Percentiles rank a stretch among this genome's conserved stretches.
Conservation (phyloP, 2,797 vertebrate genomes). For the Picus viridis region DNA sequence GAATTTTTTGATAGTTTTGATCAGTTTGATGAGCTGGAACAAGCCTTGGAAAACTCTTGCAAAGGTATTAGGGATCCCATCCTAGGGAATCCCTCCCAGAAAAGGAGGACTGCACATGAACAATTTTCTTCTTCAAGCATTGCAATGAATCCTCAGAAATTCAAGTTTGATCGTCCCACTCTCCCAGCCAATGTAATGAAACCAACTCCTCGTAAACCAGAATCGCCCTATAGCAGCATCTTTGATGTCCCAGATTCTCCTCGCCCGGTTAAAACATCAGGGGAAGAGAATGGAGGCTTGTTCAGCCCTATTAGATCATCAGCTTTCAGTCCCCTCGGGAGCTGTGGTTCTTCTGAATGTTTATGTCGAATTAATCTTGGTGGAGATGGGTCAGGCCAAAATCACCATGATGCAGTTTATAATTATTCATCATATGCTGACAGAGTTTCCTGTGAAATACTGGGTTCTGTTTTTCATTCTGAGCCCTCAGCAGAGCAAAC, state of each 20-base stretch:
- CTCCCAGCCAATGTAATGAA: constrained; percentile 94
- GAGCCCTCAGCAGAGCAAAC: constrained; percentile 14
- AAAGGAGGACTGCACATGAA: constrained; percentile 77
- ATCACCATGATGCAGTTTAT: constrained; percentile 79
- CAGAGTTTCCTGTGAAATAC: constrained; percentile 90
- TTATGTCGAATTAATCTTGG: constrained; percentile 82
- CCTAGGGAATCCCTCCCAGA: constrained; percentile 72
- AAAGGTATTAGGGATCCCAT: constrained; percentile 68
- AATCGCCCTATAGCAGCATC: constrained; percentile 85
- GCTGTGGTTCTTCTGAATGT: constrained; percentile 84
- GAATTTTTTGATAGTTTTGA: constrained; percentile 99
- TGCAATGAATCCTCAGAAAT: constrained; percentile 94
- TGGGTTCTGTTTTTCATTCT: constrained; percentile 86
- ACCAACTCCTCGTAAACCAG: constrained; percentile 94
- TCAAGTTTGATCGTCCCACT: constrained; percentile 90
- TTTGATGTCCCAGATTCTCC: constrained; percentile 89
- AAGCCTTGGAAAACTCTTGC: constrained; percentile 79
- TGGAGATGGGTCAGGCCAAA: constrained; percentile 82
- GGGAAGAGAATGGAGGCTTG: constrained; percentile 88
- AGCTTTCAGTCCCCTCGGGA: constrained; percentile 92
- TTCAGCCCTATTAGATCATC: constrained; percentile 95
- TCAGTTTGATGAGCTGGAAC: constrained; percentile 93
- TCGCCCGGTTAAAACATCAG: constrained; percentile 83
- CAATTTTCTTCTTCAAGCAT: constrained; percentile 77
- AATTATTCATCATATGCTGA: constrained; percentile 91